Base-by-base conservation (phyloP, 2,888 invertebrate species). In the Crepidodera aurea region DNA sequence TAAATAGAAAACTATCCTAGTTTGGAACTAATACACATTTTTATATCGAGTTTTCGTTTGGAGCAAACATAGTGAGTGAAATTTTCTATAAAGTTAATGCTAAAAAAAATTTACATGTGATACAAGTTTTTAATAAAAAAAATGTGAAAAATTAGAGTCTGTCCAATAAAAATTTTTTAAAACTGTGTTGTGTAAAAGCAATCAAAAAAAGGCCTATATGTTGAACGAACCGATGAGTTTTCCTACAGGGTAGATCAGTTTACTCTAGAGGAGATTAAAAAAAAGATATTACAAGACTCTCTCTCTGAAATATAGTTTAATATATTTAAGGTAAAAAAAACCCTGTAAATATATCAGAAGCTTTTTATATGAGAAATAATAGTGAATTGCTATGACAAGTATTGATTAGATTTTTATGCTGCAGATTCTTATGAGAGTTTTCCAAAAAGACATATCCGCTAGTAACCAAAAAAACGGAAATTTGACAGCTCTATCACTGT, bases 281-380 rank as follows among this genome's bases (percentile, higher is more conserved):
- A 37, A 62, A 53, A 55, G 50, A 58, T 27, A 65, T 37, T 46
- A 46, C 61, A 69, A 75, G 70, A 74, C 73, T 74, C 54, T 60
- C 62, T 37, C 8, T n/a, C n/a, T n/a, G 44, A 46, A 75, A 78
- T 75, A 77, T 77, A 78, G 71, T 73, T 74, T 74, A 72, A 69
- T 70, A 74, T 76, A 76, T 73, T 73, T 78, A 78, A 78, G 78
- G 78, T 77, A 78, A 76, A 72, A 71, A 78, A 76, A 72, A 71
- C 73, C 76, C 71, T 80, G 79, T 79, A 81, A 68, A 80, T 79
- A 79, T 77, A 78, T 77, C 77, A 79, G 76, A 78, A 78, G 80
- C 80, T 81, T 81, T 80, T 81, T 81, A 80, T 80, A 81, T 79
- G 79, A 78, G 76, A 71, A 71, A 70, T 74, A 75, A 74, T 76